phyloP scores from a whole-genome alignment of 2,113 vertebrate species.

The Baryphthengus martii region DNA sequence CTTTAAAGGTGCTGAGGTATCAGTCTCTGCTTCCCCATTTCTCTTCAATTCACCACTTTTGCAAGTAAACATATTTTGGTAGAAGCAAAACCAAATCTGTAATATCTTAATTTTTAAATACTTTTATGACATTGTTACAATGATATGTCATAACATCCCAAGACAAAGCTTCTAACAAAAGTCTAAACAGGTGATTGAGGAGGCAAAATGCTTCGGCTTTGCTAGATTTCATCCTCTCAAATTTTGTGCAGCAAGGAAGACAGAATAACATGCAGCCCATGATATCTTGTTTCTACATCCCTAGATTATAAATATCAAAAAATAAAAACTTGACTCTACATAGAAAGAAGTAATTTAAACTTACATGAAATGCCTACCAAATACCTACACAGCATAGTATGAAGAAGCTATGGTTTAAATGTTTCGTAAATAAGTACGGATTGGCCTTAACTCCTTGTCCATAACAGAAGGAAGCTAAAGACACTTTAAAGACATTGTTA shows the following conservation, averaged over 20 bases:
- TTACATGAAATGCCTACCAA: neutral
- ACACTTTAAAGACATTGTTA: neutral
- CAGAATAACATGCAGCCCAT: neutral
- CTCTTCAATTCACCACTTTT: neutral
- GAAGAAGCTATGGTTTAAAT: neutral
- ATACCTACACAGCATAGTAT: neutral
- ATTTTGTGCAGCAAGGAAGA: neutral
- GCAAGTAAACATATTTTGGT: neutral
- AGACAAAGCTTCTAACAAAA: neutral
- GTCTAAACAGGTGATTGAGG: neutral
- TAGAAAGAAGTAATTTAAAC: neutral
- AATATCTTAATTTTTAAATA: neutral
- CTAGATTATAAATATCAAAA: neutral
- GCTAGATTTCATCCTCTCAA: neutral
- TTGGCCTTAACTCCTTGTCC: neutral
- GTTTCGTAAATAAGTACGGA: neutral
- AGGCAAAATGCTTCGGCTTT: neutral
- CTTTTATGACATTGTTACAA: neutral
- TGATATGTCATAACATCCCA: neutral
- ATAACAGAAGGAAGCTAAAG: neutral
- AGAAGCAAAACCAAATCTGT: neutral
- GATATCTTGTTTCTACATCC: neutral
- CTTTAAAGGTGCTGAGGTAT: neutral
- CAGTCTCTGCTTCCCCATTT: neutral
- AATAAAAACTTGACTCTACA: neutral